phyloP scores from a whole-genome alignment of 2,888 invertebrate genomes.

The Calameuta pallipes region DNA sequence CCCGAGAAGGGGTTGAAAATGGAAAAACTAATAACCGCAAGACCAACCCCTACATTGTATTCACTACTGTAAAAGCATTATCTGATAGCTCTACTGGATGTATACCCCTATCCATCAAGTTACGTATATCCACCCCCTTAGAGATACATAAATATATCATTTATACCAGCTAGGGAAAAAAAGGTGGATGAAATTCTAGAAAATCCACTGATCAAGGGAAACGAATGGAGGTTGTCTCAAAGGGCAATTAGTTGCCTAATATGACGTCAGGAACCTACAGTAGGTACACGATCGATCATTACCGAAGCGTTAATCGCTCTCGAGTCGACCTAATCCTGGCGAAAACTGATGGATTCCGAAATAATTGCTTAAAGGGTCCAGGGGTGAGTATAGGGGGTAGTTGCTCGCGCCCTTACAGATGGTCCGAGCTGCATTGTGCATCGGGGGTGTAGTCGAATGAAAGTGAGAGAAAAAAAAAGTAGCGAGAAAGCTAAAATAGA shows the following conservation, averaged over 20 bases:
- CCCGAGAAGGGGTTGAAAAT: conserved; percentile 48
- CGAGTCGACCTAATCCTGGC: conserved; percentile 17
- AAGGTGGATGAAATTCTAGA: no score
- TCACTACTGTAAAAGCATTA: no score
- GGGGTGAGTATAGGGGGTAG: conserved; percentile 24
- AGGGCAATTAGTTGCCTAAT: no score
- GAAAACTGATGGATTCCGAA: conserved; percentile 58
- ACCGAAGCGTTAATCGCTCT: conserved; percentile 42
- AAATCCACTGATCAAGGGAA: no score
- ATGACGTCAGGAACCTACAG: no score
- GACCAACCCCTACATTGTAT: no score
- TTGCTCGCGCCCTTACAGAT: conserved; percentile 40
- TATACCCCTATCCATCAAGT: no score
- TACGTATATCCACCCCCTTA: no score
- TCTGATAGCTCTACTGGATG: no score
- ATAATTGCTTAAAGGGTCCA: conserved; percentile 55
- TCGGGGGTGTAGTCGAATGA: conserved; percentile 17
- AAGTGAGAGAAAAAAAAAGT: conserved; percentile 19
- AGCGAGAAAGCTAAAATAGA: conserved; percentile 19
- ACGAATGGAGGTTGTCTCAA: no score
- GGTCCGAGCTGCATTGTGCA: conserved; percentile 28
- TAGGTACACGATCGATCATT: conserved; percentile 45
- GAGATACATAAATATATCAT: no score
- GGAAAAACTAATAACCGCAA: not conserved
- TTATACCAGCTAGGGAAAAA: no score